Percentiles rank a stretch among this genome's conserved stretches.
Conservation (phyloP, 1,140 invertebrate species). For the Papilio helenus region DNA sequence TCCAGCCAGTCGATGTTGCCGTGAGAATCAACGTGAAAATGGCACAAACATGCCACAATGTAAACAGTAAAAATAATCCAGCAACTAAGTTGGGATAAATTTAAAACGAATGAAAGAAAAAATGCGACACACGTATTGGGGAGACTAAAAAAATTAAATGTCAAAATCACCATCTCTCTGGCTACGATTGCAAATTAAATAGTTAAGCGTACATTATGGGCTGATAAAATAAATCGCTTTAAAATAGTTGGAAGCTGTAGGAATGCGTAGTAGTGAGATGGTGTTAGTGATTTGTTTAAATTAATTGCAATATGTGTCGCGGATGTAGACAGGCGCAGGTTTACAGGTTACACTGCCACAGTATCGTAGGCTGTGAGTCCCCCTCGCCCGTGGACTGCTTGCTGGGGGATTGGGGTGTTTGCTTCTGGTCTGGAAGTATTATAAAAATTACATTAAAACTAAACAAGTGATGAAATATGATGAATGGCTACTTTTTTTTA, state of each 20-base stretch:
- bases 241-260: slow-evolving; percentile 29
- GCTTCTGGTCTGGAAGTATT: slow-evolving; percentile 92
- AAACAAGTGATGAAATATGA: neutral
- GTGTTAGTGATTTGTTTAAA: slow-evolving; percentile 39
- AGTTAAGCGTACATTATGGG: slow-evolving; percentile 27
- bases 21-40: slow-evolving; percentile 44
- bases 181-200: slow-evolving; percentile 40
- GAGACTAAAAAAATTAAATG: slow-evolving; percentile 50
- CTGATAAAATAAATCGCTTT: slow-evolving; percentile 21
- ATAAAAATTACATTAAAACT: neutral
- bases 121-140: slow-evolving; percentile 60
- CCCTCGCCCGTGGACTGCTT: slow-evolving; percentile 88
- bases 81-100: slow-evolving; percentile 75
- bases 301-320: slow-evolving; percentile 42
- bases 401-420: slow-evolving; percentile 87
- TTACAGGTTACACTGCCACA: slow-evolving; percentile 98
- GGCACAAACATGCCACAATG: slow-evolving; percentile 55
- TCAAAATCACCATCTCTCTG: slow-evolving; percentile 55
- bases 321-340: slow-evolving; percentile 46
- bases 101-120: slow-evolving; percentile 61
- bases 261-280: slow-evolving; percentile 52
- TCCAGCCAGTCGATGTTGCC: slow-evolving; percentile 43
- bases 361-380: slow-evolving; percentile 98
- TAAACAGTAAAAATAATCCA: slow-evolving; percentile 63
- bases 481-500: neutral